Conservation (phyloP, 2,888 invertebrate species). For the Danaus chrysippus region DNA sequence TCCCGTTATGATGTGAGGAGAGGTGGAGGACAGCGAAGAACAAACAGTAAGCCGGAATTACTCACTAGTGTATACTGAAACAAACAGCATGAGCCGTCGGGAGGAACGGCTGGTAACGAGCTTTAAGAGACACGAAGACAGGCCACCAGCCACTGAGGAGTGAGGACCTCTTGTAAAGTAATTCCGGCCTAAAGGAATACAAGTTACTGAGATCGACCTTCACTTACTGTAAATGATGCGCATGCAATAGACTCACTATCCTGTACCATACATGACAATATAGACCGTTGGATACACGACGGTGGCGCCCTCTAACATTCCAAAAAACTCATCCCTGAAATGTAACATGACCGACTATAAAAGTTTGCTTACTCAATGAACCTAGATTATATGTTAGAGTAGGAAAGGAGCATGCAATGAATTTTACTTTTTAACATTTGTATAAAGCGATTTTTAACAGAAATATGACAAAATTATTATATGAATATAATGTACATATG, state of each 20-base stretch:
- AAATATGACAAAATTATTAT: no score
- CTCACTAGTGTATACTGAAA: constrained; percentile 18
- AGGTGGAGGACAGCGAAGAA: constrained; percentile 24
- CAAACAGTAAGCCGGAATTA: constrained; percentile 36
- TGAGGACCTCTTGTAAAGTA: constrained; percentile 15
- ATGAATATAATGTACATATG: no score
- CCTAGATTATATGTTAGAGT: no score
- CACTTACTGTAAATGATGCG: constrained; percentile 6
- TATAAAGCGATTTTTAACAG: no score
- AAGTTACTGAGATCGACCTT: constrained; percentile 13
- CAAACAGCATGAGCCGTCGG: constrained; percentile 4
- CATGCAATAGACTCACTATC: not conserved
- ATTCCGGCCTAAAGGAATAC: constrained; percentile 24
- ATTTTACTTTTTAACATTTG: no score
- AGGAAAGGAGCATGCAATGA: no score
- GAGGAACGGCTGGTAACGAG: constrained; percentile 21
- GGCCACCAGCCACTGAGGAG: not conserved
- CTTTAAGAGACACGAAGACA: constrained; percentile 19
- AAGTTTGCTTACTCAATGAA: no score
- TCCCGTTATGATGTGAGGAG: constrained; percentile 11
- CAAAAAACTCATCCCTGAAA: no score
- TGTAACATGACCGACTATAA: no score
- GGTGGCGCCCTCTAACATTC: no score
- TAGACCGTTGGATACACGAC: not conserved
- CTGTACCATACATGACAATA: not conserved